Evolutionary conservation across 2,113 vertebrate species (phyloP), one percentile per base, ranked within the genome.

Genomic region (Nycticebus coucang): DNA sequence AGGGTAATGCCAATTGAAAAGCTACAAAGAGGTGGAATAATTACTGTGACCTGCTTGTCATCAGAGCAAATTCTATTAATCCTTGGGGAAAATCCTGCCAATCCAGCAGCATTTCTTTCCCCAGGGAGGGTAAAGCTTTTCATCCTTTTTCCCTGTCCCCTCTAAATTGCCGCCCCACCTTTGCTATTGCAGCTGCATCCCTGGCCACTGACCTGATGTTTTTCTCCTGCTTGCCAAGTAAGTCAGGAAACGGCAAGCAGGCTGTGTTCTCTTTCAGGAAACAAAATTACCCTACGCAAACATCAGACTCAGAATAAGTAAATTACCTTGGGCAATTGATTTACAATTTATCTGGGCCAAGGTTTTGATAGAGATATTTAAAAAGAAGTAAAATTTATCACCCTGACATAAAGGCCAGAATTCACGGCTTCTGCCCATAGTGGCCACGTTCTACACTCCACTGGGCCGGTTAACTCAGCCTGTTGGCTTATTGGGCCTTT

Each of bases 301-400:
- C 81, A 96, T 96, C 87, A 0, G 2, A 87, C 57, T 77, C 93
- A 90, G 62, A 69, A 94, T 88, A 94, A 96, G 75, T 94, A 79
- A 97, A 97, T 97, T 95, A 90, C 84, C 68, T 89, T 96, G 93
- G 89, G 94, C 94, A 96, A 96, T 86, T 95, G 93, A 96, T 97
- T 97, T 96, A 85, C 33, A 89, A 79, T 94, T 96, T 95, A 95
- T 93, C 89, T 66, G 55, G 79, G 74, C 66, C 33, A 91, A 79
- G 71, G 45, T 78, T 96, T 93, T 93, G 69, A 94, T 91, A 81
- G 91, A 96, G 72, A 95, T 94, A 95, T 92, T 95, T 75, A 94
- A 79, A 95, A 28, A 45, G 57, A 93, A 83, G 82, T 89, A 77
- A 89, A 95, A 95, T 93, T 91, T 89, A 80, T 87, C 74, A 66